Base-by-base conservation (phyloP, 2,113 vertebrate species). In the Stegastes partitus region DNA sequence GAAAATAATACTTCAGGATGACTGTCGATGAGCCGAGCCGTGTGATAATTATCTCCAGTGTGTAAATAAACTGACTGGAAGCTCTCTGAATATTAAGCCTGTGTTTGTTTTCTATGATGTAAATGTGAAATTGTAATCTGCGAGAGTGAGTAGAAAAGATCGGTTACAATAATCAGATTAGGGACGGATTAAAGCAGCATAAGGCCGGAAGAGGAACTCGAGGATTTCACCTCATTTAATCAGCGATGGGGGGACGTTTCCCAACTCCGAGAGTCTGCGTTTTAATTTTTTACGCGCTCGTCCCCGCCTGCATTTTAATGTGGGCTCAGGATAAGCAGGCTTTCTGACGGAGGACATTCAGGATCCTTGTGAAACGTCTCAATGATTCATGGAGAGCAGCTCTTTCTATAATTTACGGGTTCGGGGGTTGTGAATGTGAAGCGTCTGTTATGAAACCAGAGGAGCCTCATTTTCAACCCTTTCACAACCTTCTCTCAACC, bases 321-420 rank as follows among this genome's bases (percentile, higher is more conserved):
- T 0, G 14, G 4, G 71, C 21, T 44, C 58, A 54, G n/a, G 57
- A 37, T 51, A 19, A 62, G 47, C 3, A 49, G 59, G 71, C 45
- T 50, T 74, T 83, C 59, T 5, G 55, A 53, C 47, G 53, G 56
- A 64, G 55, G 56, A 50, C 57, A 51, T 77, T 56, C 62, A 51
- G 39, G 22, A 65, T 85, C 31, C 64, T 79, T 21, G 45, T 73
- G 44, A 77, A 69, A 80, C 55, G 50, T 84, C 61, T 84, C 74
- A 75, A 49, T 83, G 79, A 77, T 77, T 87, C 76, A 75, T 70
- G 55, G 70, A 26, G 55, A 82, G 79, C 49, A 42, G 75, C 76
- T 75, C 22, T 2, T 73, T 85, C 62, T 83, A 87, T 89, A 85
- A 76, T 89, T 83, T 37, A 85, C 28, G 31, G 31, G 34, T 75